Evolutionary conservation across 2,113 vertebrate species (phyloP).

Genomic region (Peucedramus taeniatus): DNA sequence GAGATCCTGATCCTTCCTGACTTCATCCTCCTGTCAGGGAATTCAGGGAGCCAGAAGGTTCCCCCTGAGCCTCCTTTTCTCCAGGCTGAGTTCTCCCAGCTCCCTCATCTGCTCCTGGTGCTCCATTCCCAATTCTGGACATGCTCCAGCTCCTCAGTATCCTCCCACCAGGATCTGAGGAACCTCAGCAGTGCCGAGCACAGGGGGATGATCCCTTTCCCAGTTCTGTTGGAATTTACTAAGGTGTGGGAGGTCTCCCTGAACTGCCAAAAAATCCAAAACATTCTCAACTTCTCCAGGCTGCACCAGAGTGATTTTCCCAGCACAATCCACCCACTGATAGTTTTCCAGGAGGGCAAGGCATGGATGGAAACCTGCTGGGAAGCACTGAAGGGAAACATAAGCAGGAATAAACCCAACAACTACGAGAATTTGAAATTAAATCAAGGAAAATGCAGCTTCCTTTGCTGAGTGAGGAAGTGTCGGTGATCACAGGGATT

Average conservation of each 20-base stretch:
- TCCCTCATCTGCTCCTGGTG: not conserved
- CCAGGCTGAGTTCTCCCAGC: not conserved
- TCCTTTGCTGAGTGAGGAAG: not conserved
- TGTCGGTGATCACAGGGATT: rapidly evolving
- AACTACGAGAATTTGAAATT: not conserved
- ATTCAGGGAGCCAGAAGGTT: not conserved
- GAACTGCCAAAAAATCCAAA: not conserved
- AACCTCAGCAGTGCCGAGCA: not conserved
- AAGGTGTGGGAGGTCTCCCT: no score
- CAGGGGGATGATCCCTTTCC: not conserved
- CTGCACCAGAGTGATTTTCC: not conserved
- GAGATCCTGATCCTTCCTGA: not conserved
- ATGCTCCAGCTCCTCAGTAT: not conserved
- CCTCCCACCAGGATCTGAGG: not conserved
- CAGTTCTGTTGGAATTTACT: not conserved
- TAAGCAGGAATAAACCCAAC: not conserved
- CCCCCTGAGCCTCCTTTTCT: not conserved
- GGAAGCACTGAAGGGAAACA: not conserved
- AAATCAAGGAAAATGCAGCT: not conserved
- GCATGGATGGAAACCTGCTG: not conserved
- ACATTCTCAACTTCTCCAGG: not conserved
- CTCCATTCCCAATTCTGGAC: not conserved
- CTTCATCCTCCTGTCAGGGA: not conserved
- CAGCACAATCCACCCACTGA: not conserved
- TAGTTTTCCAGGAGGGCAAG: not conserved